Base-by-base conservation (phyloP, 2,797 vertebrate species). In the Paguma larvata region DNA sequence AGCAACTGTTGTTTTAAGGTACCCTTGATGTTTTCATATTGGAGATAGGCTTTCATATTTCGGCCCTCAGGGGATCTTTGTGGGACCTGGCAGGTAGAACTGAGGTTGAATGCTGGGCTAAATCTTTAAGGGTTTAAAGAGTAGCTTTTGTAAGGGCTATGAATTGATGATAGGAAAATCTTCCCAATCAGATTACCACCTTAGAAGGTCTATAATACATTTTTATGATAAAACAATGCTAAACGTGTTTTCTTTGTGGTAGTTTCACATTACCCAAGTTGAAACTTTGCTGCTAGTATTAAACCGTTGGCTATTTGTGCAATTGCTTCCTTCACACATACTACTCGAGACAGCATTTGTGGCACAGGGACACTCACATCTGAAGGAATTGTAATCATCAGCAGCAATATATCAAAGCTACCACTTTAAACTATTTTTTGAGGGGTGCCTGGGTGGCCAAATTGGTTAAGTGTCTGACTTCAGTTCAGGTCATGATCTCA, bases 321-420 rank as follows among this genome's bases (percentile, higher is more conserved):
- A 73, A 19, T 19, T 95, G 8, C 53, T 96, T 91, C 97, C 75
- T 94, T 95, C 79, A 56, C 90, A 77, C 59, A 27, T 44, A 2
- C 34, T 70, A 59, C 34, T 51, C 96, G 18, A 19, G 38, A 85
- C 56, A 92, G 84, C 77, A 11, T 75, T 91, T 63, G 62, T 65
- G 32, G 21, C 16, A 96, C 65, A 93, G 14, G 51, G 63, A 94
- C 63, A 65, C 56, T 92, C 63, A 79, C 51, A 83, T n/a, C 2
- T 21, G 90, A 97, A 89, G 6, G 18, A 92, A 97, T 97, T 96
- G 34, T 86, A 89, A 97, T 98, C 95, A 91, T 85, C 63, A 96
- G 93, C 38, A 75, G 27, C 4, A 92, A 23, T 97, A 97, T 97
- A 97, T 65, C 86, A 97, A 98, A 98, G 93, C 92, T 93, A 18